These are phyloP conservation scores for Caradrina kadenii DNA, from an alignment of 2,888 invertebrate species.

Conservation along the genomic window DNA sequence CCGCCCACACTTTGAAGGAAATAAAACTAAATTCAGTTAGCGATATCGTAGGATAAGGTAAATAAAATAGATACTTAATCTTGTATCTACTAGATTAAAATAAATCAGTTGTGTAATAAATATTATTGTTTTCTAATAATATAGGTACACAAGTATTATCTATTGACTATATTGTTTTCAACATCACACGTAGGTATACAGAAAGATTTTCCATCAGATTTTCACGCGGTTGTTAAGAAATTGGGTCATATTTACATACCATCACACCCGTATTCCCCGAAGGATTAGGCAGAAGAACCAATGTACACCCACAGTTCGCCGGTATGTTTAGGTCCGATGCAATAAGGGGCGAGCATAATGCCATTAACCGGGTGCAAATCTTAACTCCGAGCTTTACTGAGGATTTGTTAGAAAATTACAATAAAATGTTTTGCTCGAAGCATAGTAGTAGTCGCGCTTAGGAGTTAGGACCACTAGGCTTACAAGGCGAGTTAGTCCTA, in stretches of 20 bases:
- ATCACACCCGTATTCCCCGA: no score
- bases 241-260: neutral
- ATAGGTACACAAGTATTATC: neutral
- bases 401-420: no score
- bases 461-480: no score
- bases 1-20: constrained; percentile 34
- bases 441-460: no score
- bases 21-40: constrained; percentile 17
- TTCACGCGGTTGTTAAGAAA: neutral
- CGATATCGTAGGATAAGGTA: constrained; percentile 41
- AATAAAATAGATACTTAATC: constrained; percentile 19
- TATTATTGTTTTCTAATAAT: neutral
- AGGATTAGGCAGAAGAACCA: no score
- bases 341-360: no score
- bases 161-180: constrained; percentile 1
- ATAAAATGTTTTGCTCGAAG: no score
- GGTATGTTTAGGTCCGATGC: no score
- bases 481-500: no score
- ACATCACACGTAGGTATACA: neutral
- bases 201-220: neutral
- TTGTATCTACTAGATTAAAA: constrained; percentile 26
- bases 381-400: no score
- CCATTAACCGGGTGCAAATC: no score
- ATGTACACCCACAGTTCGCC: no score
- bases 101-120: constrained; percentile 4